Evolutionary conservation across 2,888 invertebrate genomes (phyloP), one percentile per base, ranked within the genome.

Genomic region (Ectemnius lituratus): DNA sequence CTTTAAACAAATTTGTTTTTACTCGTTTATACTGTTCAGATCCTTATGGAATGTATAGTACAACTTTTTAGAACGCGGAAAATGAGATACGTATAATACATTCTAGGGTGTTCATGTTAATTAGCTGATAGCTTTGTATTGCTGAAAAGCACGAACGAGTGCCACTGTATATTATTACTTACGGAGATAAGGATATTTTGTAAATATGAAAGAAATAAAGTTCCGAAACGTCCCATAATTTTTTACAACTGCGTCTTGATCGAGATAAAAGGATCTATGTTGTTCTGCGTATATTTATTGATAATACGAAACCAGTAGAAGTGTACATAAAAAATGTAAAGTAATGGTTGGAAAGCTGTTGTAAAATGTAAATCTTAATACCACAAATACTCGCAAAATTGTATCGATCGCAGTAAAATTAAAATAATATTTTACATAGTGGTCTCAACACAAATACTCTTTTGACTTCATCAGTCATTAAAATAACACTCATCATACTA

Each of bases 291-390:
- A 79, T 84, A 84, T 85, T 87, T 87, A 85, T 87, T 87, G 70
- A 82, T 82, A 76, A 85, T 84, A 84, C 72, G 81, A 85, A 82
- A 82, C 80, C 81, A 82, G 82, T 79, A 81, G 75, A 81, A 81
- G 83, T 85, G 81, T 87, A 87, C 83, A 85, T 84, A 84, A 87
- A 87, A 85, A 84, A 77, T 86, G 81, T 84, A 83, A 85, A 84
- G 80, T 83, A 81, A 85, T 82, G 78, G 63, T 83, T 73, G 76
- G 70, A 73, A 85, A 84, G 81, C 78, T 57, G 62, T 80, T 79
- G 70, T 70, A 80, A 83, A 82, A 80, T 74, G 69, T 81, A 80
- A 75, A 83, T 81, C 74, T 73, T 71, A 74, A 60, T 75, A 70
- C 57, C 47, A 67, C 73, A 49, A 52, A 16, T 52, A 37, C 37